These are phyloP conservation scores for Chaetura pelagica DNA, from an alignment of 2,113 vertebrate species.

Conservation along the genomic window DNA sequence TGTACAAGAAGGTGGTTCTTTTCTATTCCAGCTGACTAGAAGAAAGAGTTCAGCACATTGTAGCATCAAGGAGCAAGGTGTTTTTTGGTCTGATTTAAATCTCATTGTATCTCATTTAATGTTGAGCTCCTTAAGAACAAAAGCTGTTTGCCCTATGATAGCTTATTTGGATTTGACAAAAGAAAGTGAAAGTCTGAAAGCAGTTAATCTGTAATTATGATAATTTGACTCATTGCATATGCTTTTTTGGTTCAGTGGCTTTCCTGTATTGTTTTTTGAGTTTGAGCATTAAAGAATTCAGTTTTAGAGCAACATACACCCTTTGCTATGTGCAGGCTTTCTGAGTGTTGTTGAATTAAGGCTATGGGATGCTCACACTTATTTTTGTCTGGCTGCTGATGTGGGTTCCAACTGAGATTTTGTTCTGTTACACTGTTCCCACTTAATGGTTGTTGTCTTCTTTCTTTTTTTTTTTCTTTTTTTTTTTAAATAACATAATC, in stretches of 20 bases:
- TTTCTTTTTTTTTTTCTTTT: slow-evolving; percentile 8
- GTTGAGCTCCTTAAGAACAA: neutral
- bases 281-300: slow-evolving; percentile 59
- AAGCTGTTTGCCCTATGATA: neutral
- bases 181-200: neutral
- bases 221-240: slow-evolving; percentile 14
- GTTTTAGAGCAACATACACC: neutral
- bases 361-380: neutral
- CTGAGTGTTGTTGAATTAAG: slow-evolving; percentile 39
- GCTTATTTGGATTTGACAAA: neutral
- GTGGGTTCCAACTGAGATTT: slow-evolving; percentile 48
- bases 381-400: slow-evolving; percentile 14
- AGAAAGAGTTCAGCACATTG: neutral
- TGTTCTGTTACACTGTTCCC: slow-evolving; percentile 33
- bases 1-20: neutral
- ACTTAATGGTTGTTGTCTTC: slow-evolving; percentile 18
- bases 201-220: neutral
- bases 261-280: slow-evolving; percentile 56
- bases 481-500: neutral
- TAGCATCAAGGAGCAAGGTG: neutral
- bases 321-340: slow-evolving; percentile 50
- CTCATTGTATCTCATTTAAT: neutral
- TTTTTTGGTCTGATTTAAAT: neutral
- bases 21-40: neutral
- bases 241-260: slow-evolving; percentile 36